phyloP scores from a whole-genome alignment of 2,113 vertebrate genomes.

The Argyrosomus japonicus region DNA sequence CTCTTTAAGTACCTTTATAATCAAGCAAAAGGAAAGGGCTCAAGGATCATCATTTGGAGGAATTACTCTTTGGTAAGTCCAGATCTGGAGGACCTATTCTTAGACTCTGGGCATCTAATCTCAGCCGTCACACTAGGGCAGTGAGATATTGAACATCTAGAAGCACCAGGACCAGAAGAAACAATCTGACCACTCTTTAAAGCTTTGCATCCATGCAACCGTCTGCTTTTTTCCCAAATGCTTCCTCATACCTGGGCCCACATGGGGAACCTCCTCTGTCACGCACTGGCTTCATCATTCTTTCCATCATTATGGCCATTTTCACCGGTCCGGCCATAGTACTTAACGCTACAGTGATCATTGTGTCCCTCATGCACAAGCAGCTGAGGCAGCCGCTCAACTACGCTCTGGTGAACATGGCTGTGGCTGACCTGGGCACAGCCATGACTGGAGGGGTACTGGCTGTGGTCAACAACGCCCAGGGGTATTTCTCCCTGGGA shows the following conservation, averaged over 20 bases:
- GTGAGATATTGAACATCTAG: conserved; percentile 30
- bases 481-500: conserved; percentile 81
- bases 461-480: conserved; percentile 81
- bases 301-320: conserved; percentile 79
- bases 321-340: conserved; percentile 79
- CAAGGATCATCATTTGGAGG: conserved; percentile 72
- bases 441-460: conserved; percentile 79
- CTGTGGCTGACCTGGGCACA: conserved; percentile 81
- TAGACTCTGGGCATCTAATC: conserved; percentile 66
- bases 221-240: conserved; percentile 40
- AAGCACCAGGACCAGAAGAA: conserved; percentile 16
- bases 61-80: conserved; percentile 75
- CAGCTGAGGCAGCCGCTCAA: conserved; percentile 84
- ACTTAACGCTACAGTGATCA: conserved; percentile 81
- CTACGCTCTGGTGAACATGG: conserved; percentile 84
- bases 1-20: conserved; percentile 53
- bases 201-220: conserved; percentile 50
- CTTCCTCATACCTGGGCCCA: conserved; percentile 31
- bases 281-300: conserved; percentile 72
- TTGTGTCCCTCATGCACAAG: conserved; percentile 79
- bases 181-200: neutral
- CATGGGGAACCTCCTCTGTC: conserved; percentile 73
- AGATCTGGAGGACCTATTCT: conserved; percentile 77
- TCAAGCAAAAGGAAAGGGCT: conserved; percentile 65
- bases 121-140: conserved; percentile 29